Base-by-base conservation (phyloP, 2,888 invertebrate genomes). In the Leucophenga montana region DNA sequence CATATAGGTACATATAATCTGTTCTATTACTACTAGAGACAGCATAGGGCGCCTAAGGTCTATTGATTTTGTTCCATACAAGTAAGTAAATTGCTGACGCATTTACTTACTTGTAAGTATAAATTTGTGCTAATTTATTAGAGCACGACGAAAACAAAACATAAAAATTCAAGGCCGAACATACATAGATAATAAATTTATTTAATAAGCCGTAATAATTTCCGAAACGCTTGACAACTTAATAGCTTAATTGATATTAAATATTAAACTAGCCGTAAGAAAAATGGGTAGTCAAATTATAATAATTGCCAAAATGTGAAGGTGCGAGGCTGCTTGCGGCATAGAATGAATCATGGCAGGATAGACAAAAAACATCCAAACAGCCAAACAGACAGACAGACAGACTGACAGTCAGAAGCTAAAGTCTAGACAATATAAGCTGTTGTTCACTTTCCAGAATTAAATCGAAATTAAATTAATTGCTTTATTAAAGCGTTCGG, bases 201-300 rank as follows among this genome's bases (percentile, higher is more conserved):
- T 27, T 57, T 57, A 57, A 57, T 57, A 57, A 57, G 31, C 57
- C 11, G 8, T 13, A 57, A 57, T 27, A 57, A 57, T 54, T 54
- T 14, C 46, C 57, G n/a, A 11, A 13, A 31, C 14, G 33, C 33
- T 59, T 59, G 59, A 59, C 59, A 59, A 59, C 31, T 59, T 59
- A 59, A 59, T n/a, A 59, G 33, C 59, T 11, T 33, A 59, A 59
- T 59, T 59, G 59, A 59, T 59, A n/a, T 11, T 27, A 59, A 59
- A 59, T 59, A n/a, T n/a, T n/a, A 33, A 33, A 50, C 50, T 16
- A 50, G 50, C 50, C 16, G 18, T 11, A 50, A 18, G 16, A 50
- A 50, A 50, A n/a, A 50, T 6, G 50, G 1, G 14, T 4, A 50
- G 18, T 18, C 33, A 59, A 33, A 33, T 59, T 59, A 27, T 11